These are phyloP conservation scores for Chironomus tentans DNA, from an alignment of 2,888 invertebrate genomes.

Conservation along the genomic window DNA sequence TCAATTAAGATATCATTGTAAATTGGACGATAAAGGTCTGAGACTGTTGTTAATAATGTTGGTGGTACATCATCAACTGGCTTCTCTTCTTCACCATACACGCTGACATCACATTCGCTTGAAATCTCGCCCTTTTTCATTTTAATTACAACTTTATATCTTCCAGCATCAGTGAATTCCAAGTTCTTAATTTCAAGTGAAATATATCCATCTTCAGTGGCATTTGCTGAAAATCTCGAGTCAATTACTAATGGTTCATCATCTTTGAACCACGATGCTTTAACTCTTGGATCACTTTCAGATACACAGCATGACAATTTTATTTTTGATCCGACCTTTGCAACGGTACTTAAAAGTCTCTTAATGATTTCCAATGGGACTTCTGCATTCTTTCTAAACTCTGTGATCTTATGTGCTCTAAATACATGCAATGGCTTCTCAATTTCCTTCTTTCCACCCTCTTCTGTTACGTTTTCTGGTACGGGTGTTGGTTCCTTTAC, in stretches of 20 bases:
- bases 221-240: conserved; percentile 10
- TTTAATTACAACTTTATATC: conserved; percentile 15
- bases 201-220: conserved; percentile 13
- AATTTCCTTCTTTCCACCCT: conserved; percentile 8
- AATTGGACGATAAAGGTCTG: conserved; percentile 61
- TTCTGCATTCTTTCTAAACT: conserved; percentile 24
- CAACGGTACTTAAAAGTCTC: not conserved
- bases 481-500: conserved; percentile 28
- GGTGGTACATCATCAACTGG: conserved; percentile 10
- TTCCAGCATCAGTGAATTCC: conserved; percentile 3
- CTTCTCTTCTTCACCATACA: conserved; percentile 8
- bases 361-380: conserved; percentile 13
- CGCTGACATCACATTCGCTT: conserved; percentile 20
- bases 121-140: conserved; percentile 22
- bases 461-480: conserved; percentile 28
- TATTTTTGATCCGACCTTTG: conserved; percentile 1
- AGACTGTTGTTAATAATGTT: not conserved
- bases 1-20: conserved; percentile 69
- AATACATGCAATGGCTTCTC: conserved; percentile 6
- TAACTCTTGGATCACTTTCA: conserved; percentile 15
- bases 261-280: conserved; percentile 13
- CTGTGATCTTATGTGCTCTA: conserved; percentile 9
- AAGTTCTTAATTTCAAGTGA: conserved; percentile 13
- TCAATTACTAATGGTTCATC: conserved; percentile 4
- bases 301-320: conserved; percentile 19